Conservation (phyloP, 1,140 invertebrate genomes). For the fruit fly (Drosophila melanogaster) region DNA sequence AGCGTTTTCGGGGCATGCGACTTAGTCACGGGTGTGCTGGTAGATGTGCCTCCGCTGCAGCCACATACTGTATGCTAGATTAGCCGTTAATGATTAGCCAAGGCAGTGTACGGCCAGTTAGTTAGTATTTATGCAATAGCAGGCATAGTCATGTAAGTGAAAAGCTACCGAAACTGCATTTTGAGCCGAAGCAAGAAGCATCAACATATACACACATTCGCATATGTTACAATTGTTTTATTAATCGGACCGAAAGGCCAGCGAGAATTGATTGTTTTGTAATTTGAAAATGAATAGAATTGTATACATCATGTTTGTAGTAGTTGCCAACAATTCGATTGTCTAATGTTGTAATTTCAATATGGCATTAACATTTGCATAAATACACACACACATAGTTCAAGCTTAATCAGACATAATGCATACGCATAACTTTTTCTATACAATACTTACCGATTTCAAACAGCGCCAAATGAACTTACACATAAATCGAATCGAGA, state of each 20-base stretch:
- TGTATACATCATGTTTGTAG: constrained; percentile 33
- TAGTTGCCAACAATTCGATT: constrained; percentile 40
- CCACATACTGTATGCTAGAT: constrained; percentile 50
- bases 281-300: constrained; percentile 20
- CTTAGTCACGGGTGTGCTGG: constrained; percentile 64
- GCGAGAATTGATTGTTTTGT: constrained; percentile 56
- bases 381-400: constrained; percentile 15
- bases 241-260: constrained; percentile 39
- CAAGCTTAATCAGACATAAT: constrained; percentile 34
- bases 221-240: constrained; percentile 62
- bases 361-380: constrained; percentile 19
- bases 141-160: constrained; percentile 55
- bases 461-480: constrained; percentile 79
- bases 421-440: constrained; percentile 56
- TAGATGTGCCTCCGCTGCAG: constrained; percentile 43
- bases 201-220: constrained; percentile 40
- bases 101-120: constrained; percentile 60
- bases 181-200: constrained; percentile 55
- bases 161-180: constrained; percentile 76
- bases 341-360: constrained; percentile 20
- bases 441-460: constrained; percentile 64
- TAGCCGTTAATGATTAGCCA: constrained; percentile 64
- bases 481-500: constrained; percentile 58
- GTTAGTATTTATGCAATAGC: constrained; percentile 71
- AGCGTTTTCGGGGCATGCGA: constrained; percentile 50